Evolutionary conservation across 2,113 vertebrate genomes (phyloP).

Genomic region (Phalacrocorax carbo): DNA sequence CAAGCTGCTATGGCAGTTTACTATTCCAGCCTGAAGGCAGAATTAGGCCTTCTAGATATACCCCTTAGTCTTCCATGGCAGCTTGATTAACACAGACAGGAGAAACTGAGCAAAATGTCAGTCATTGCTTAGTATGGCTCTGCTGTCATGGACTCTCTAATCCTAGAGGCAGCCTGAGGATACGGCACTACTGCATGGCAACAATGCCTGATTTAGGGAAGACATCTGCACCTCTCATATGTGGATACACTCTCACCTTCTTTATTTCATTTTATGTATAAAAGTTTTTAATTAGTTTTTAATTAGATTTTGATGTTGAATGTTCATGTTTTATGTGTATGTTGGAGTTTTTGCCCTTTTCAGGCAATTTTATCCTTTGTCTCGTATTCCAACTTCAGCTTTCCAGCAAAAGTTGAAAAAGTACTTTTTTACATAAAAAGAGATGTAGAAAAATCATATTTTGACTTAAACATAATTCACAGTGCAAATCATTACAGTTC

Average conservation of each 20-base stretch:
- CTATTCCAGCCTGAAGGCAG: not conserved
- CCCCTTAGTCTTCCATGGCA: accelerated
- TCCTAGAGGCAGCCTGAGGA: not conserved
- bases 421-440: not conserved
- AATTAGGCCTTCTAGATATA: not conserved
- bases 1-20: not conserved
- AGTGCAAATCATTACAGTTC: not conserved
- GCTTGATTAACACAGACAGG: not conserved
- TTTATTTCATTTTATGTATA: not conserved
- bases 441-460: not conserved
- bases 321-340: not conserved
- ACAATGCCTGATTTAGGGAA: not conserved
- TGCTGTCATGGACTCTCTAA: not conserved
- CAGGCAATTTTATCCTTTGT: not conserved
- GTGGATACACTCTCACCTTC: not conserved
- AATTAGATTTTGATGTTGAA: not conserved
- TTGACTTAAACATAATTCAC: not conserved
- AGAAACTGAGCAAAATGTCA: not conserved
- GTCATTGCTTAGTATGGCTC: not conserved
- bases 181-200: not conserved
- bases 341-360: not conserved
- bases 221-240: not conserved
- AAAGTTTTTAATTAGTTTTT: too few species aligned
- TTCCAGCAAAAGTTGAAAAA: not conserved
- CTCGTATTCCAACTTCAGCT: not conserved